Evolutionary conservation across 2,113 vertebrate genomes (phyloP).

Genomic region (Corythornis madagascariensis): DNA sequence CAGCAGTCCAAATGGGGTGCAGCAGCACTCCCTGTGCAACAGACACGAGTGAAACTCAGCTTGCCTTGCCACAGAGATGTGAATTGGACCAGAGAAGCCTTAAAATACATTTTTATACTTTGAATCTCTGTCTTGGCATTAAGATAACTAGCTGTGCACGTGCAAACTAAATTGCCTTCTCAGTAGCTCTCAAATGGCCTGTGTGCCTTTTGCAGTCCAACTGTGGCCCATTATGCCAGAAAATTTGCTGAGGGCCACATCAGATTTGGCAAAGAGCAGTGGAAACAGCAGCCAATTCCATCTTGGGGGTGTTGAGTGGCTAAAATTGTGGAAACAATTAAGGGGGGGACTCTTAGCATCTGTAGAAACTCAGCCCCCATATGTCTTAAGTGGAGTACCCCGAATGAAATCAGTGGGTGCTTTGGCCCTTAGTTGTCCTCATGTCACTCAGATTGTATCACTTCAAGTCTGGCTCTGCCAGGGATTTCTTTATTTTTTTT

Average conservation of each 20-base stretch:
- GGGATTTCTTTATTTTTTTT: no score
- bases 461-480: neutral
- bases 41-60: accelerated
- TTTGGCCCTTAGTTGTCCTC: neutral
- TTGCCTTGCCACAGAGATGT: neutral
- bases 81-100: neutral
- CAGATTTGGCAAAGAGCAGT: neutral
- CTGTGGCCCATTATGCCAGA: neutral
- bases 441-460: neutral
- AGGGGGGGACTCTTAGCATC: neutral
- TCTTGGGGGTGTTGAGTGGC: neutral
- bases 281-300: neutral
- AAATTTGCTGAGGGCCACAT: neutral
- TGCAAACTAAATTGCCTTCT: neutral
- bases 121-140: neutral
- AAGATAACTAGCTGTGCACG: neutral
- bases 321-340: neutral
- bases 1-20: accelerated
- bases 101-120: neutral
- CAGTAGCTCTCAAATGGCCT: neutral
- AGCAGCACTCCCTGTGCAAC: accelerated
- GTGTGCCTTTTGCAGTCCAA: neutral
- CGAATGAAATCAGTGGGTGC: neutral
- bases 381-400: neutral
- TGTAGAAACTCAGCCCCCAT: neutral